These are phyloP conservation scores for Lordiphosa andalusiaca DNA, from an alignment of 2,888 invertebrate genomes.

Conservation along the genomic window DNA sequence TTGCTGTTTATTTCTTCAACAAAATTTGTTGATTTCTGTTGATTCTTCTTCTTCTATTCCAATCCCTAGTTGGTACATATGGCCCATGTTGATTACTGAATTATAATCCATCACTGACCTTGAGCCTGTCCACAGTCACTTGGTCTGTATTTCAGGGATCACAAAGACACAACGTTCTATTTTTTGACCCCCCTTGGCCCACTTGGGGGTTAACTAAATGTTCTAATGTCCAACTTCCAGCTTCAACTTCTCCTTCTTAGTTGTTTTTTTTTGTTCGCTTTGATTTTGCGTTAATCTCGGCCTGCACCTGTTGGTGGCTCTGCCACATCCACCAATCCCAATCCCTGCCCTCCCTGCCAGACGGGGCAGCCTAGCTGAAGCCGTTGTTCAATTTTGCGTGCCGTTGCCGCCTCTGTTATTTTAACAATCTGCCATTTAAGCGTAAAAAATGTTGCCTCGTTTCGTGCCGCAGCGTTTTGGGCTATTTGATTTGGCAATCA, in stretches of 20 bases:
- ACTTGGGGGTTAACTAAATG: conserved; percentile 48
- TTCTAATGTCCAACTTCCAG: conserved; percentile 36
- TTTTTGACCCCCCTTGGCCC: background rate
- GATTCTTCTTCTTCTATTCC: no score
- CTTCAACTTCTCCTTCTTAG: conserved; percentile 12
- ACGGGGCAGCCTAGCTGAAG: conserved; percentile 21
- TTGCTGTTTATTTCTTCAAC: no score
- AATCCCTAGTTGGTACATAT: no score
- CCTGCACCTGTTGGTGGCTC: conserved; percentile 58
- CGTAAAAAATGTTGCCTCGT: conserved; percentile 76
- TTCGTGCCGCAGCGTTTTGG: conserved; percentile 72
- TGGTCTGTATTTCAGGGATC: no score
- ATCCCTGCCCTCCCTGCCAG: background rate
- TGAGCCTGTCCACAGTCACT: no score
- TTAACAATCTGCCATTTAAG: conserved; percentile 75
- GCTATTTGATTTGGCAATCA: conserved; percentile 74
- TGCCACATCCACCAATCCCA: background rate
- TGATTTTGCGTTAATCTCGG: conserved; percentile 72
- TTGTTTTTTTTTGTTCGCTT: conserved; percentile 61
- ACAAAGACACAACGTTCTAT: no score
- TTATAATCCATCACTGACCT: no score
- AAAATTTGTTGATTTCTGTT: no score
- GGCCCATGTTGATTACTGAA: no score
- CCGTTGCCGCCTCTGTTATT: conserved; percentile 74
- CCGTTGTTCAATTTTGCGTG: conserved; percentile 74